Percentiles rank a stretch among this genome's conserved stretches.
phyloP scores from a whole-genome alignment of 2,113 vertebrate genomes.

The Nesoenas mayeri region DNA sequence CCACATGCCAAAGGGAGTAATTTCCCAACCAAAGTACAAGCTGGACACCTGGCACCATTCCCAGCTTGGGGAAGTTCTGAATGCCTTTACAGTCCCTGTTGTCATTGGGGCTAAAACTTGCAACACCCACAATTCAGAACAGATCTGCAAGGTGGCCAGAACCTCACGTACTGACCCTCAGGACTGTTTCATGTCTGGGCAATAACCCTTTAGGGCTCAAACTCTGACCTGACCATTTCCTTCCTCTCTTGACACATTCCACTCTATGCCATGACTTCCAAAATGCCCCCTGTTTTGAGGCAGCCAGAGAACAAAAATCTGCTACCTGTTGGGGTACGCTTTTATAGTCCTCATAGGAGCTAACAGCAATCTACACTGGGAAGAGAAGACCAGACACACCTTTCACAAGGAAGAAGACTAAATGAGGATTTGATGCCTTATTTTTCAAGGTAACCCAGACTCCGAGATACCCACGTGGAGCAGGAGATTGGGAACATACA shows the following conservation, averaged over 20 bases:
- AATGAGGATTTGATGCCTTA: neutral
- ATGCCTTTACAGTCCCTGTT: neutral
- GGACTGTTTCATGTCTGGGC: accelerated
- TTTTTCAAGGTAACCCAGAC: neutral
- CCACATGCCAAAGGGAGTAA: too few species aligned
- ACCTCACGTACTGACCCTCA: neutral
- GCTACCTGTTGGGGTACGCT: neutral
- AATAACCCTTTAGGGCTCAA: neutral
- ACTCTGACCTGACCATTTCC: too few species aligned
- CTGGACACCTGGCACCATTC: neutral
- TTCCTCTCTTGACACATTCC: neutral
- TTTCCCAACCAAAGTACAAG: neutral
- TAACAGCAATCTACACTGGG: neutral
- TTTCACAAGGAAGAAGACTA: neutral
- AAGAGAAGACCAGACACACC: neutral
- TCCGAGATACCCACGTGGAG: too few species aligned
- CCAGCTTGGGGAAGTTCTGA: too few species aligned
- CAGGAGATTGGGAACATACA: neutral
- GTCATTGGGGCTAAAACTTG: too few species aligned
- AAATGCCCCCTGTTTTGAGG: neutral
- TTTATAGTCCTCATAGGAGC: neutral
- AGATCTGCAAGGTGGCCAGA: neutral
- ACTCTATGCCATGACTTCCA: neutral
- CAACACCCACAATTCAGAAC: too few species aligned
- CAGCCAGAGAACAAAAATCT: neutral